Conservation (phyloP, 2,113 vertebrate species). For the Elachura formosa region DNA sequence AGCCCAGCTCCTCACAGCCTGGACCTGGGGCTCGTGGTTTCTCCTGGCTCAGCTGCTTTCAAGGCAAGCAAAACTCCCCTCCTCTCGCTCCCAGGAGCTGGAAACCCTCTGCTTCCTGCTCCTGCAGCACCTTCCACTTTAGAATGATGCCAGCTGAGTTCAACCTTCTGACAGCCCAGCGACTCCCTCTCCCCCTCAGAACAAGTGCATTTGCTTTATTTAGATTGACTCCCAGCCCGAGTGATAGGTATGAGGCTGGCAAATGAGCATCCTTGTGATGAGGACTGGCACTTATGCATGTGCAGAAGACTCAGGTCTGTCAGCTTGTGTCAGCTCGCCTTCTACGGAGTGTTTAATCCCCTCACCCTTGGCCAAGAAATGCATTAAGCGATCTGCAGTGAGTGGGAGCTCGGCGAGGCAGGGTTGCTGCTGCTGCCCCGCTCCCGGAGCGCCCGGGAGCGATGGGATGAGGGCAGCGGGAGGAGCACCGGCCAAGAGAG, state of each 20-base stretch:
- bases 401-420: background rate
- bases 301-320: conserved; percentile 46
- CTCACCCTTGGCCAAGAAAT: conserved; percentile 48
- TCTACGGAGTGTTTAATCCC: conserved; percentile 26
- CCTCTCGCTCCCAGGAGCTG: background rate
- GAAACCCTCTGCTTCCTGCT: background rate
- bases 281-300: conserved; percentile 51
- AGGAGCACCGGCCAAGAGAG: background rate
- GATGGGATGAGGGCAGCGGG: background rate
- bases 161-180: conserved; percentile 39
- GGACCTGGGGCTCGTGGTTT: background rate
- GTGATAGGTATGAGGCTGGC: conserved; percentile 56
- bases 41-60: background rate
- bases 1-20: background rate
- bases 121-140: background rate
- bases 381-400: conserved; percentile 34
- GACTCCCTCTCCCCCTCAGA: conserved; percentile 26
- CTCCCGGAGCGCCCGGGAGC: accelerated
- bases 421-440: background rate
- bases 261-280: conserved; percentile 53
- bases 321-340: conserved; percentile 50
- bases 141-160: background rate
- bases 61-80: background rate
- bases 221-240: conserved; percentile 52
- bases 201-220: conserved; percentile 30